Percentiles rank a stretch among this genome's conserved stretches.
Evolutionary conservation across 2,797 vertebrate species (phyloP).

Genomic region (Clarias laeviceps): DNA sequence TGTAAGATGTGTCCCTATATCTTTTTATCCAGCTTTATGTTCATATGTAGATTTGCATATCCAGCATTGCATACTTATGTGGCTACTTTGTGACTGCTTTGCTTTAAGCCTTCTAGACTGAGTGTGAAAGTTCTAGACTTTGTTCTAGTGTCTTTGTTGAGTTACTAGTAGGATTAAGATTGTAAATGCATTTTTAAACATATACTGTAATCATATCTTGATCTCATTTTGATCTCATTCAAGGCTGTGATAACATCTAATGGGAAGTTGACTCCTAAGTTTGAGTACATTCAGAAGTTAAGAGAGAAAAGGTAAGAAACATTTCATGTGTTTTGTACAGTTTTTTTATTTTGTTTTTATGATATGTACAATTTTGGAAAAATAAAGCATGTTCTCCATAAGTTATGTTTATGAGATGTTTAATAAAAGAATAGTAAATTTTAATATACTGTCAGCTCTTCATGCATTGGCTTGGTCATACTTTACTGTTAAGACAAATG

Average conservation of each 20-base stretch:
- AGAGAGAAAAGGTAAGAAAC: conserved; percentile 84
- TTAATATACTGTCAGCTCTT: not conserved
- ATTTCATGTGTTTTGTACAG: not conserved
- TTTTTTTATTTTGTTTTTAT: not conserved
- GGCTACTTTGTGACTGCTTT: not conserved
- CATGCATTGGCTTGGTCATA: too few relatives aligned
- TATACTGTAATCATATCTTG: not conserved
- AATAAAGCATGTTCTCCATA: not conserved
- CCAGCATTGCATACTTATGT: not conserved
- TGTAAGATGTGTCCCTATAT: not conserved
- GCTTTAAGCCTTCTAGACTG: not conserved
- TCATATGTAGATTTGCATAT: not conserved
- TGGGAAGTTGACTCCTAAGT: conserved; percentile 88
- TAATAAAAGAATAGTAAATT: too few relatives aligned
- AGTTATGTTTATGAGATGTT: not conserved
- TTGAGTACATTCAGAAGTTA: conserved; percentile 93
- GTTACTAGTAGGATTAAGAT: not conserved
- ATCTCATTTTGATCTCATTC: conserved; percentile 3
- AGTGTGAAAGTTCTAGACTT: not conserved
- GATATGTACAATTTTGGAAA: not conserved
- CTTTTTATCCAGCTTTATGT: not conserved
- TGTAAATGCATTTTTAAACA: not conserved
- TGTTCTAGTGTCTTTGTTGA: not conserved
- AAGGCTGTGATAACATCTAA: conserved; percentile 97
- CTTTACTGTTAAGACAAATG: not conserved